A percentile compares a stretch with the other conserved stretches of the same genome.
Evolutionary conservation across 2,113 vertebrate genomes (phyloP).

Genomic region (Chlamydotis undulata): DNA sequence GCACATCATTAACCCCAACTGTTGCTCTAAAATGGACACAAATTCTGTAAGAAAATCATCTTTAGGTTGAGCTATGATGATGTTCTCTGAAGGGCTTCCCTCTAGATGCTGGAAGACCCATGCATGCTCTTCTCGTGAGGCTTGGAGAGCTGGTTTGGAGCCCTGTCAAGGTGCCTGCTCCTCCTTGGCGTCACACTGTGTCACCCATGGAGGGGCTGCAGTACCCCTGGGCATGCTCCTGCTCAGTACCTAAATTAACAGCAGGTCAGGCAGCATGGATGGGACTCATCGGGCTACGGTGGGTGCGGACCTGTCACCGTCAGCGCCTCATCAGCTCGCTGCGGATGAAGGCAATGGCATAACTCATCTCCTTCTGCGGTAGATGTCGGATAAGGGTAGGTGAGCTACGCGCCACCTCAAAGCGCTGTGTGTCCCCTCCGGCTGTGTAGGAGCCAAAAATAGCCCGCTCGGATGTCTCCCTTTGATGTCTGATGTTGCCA

Average conservation of each 20-base stretch:
- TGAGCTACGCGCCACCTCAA: background rate
- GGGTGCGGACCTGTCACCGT: rapidly evolving
- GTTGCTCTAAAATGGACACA: background rate
- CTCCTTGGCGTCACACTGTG: rapidly evolving
- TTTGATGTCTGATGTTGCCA: rapidly evolving
- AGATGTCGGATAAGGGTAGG: background rate
- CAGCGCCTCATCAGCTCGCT: rapidly evolving
- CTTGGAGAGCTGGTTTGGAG: background rate
- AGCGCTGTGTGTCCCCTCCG: background rate
- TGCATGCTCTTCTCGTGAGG: background rate
- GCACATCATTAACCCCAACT: constrained; percentile 2
- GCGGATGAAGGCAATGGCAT: background rate
- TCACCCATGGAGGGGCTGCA: background rate
- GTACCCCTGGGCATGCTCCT: background rate
- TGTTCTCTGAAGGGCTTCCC: background rate
- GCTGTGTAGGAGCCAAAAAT: background rate
- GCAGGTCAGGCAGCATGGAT: rapidly evolving
- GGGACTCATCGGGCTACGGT: rapidly evolving
- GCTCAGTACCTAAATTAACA: background rate
- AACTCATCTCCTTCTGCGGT: background rate
- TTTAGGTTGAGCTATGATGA: rapidly evolving
- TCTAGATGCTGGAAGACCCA: background rate
- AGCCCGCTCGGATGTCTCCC: background rate
- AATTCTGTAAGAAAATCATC: background rate
- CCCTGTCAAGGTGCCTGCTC: background rate